Evolutionary conservation across 2,113 vertebrate species (phyloP), one percentile per base, ranked within the genome.

Genomic region (Lanius collurio): DNA sequence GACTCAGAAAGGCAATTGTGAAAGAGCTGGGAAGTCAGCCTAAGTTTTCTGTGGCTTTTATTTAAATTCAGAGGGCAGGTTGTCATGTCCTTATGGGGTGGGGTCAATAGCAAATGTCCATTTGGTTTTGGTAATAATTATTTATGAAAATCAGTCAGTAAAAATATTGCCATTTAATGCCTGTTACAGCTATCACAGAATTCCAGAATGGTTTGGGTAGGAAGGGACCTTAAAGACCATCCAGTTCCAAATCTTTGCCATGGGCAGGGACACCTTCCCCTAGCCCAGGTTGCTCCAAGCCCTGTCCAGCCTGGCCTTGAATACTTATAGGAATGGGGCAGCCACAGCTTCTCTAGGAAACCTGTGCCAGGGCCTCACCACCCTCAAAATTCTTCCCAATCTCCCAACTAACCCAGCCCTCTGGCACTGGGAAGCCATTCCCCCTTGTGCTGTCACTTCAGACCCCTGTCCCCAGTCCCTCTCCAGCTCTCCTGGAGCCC

Each of bases 231-330:
- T 47, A 41, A 71, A 70, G 10, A 1, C 0, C 41, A 35, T 2
- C 7, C 6, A 2, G 11, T 79, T 63, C n/a, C 24, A 47, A 28
- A 0, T 2, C 20, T 35, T 8, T 35, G n/a, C 12, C 41, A 22
- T 20, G n/a, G 46, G 28, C 28, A 46, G 19, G 28, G n/a, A 46
- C n/a, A 55, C 2, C 2, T 62, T 33, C n/a, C n/a, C 6, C 8
- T 1, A 4, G 1, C 1, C n/a, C 47, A 70, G n/a, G 10, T 0
- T 55, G 55, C 19, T 63, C 65, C 47, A 62, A 62, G 6, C 23
- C 9, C 18, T 0, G 0, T 39, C 47, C 15, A 78, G 0, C 23
- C n/a, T n/a, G 28, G 15, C n/a, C n/a, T 70, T 2, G n/a, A 0
- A 21, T 49, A 63, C 19, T 55, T 5, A 8, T 41, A 70, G 20